A percentile compares a stretch with the other conserved stretches of the same genome.
Conservation (phyloP, 2,888 invertebrate genomes). For the Phasia obesa region DNA sequence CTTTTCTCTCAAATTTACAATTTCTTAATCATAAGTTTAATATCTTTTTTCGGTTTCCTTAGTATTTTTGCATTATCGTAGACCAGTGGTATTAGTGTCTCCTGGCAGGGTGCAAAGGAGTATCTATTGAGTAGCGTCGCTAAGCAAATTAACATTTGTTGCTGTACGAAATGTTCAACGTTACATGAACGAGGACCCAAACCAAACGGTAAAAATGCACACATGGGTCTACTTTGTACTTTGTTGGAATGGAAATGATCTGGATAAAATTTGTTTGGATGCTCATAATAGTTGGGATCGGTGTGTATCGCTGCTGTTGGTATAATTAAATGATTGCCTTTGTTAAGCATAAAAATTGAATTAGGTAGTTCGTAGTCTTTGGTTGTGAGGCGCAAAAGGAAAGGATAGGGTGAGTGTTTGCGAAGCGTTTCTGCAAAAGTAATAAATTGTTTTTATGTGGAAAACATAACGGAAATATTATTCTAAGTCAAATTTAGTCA, state of each 20-base stretch:
- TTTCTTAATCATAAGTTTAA: slow-evolving; percentile 69
- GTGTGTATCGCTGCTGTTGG: slow-evolving; percentile 84
- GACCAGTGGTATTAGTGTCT: slow-evolving; percentile 75
- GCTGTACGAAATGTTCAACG: slow-evolving; percentile 75
- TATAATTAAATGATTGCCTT: slow-evolving; percentile 77
- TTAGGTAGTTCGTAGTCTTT: slow-evolving; percentile 76
- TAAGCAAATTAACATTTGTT: slow-evolving; percentile 76
- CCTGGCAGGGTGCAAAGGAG: slow-evolving; percentile 74
- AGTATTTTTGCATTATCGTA: slow-evolving; percentile 75
- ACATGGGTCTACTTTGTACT: slow-evolving; percentile 82
- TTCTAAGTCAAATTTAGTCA: too few relatives aligned
- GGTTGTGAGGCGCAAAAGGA: slow-evolving; percentile 76
- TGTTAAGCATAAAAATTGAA: slow-evolving; percentile 77
- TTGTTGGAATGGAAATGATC: slow-evolving; percentile 84
- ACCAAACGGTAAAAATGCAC: slow-evolving; percentile 79
- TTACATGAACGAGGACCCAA: slow-evolving; percentile 78
- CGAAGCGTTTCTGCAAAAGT: slow-evolving; percentile 82
- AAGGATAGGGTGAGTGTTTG: slow-evolving; percentile 82
- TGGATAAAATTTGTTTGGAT: slow-evolving; percentile 86
- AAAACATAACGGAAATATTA: too few relatives aligned
- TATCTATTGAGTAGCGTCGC: slow-evolving; percentile 75
- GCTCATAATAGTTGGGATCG: slow-evolving; percentile 82
- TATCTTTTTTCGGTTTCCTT: slow-evolving; percentile 75
- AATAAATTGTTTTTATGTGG: too few relatives aligned
- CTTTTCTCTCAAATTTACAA: slow-evolving; percentile 21